Evolutionary conservation across 2,113 vertebrate genomes (phyloP).

Genomic region (Pipa parva): DNA sequence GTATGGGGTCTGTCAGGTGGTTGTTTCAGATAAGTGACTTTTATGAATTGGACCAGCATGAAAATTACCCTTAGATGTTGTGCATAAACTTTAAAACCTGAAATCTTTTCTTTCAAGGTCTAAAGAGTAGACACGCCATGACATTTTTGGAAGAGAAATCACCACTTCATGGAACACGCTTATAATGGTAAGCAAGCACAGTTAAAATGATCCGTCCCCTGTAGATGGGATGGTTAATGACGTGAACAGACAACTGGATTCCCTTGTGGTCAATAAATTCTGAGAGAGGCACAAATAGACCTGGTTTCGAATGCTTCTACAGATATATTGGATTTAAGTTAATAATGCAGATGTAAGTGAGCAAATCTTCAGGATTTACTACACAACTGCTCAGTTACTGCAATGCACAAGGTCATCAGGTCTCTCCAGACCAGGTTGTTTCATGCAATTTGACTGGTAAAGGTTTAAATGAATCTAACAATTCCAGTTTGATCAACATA

Average conservation of each 20-base stretch:
- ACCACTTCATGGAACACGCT: constrained; percentile 8
- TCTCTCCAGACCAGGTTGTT: not conserved
- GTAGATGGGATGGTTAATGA: not conserved
- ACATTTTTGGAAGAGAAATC: constrained; percentile 12
- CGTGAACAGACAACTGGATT: not conserved
- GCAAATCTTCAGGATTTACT: constrained; percentile 12
- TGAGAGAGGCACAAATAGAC: not conserved
- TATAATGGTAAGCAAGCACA: not conserved
- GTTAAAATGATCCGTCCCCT: constrained; percentile 3
- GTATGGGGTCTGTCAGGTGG: constrained; percentile 10
- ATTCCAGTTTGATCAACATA: not conserved
- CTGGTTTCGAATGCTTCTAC: constrained; percentile 3
- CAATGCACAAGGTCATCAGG: not conserved
- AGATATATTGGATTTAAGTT: not conserved
- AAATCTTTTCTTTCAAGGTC: constrained; percentile 1
- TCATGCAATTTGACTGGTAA: constrained; percentile 2
- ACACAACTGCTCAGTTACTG: not conserved
- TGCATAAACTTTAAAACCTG: constrained; percentile 4
- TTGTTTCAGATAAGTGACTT: constrained; percentile 20
- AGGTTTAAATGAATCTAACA: not conserved
- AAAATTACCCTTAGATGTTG: constrained; percentile 1
- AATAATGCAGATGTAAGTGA: constrained; percentile 18
- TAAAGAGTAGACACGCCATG: not conserved
- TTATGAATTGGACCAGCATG: constrained; percentile 12
- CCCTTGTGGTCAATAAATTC: constrained; percentile 6